Evolutionary conservation across 2,113 vertebrate species (phyloP).

Genomic region (Tinamus guttatus): DNA sequence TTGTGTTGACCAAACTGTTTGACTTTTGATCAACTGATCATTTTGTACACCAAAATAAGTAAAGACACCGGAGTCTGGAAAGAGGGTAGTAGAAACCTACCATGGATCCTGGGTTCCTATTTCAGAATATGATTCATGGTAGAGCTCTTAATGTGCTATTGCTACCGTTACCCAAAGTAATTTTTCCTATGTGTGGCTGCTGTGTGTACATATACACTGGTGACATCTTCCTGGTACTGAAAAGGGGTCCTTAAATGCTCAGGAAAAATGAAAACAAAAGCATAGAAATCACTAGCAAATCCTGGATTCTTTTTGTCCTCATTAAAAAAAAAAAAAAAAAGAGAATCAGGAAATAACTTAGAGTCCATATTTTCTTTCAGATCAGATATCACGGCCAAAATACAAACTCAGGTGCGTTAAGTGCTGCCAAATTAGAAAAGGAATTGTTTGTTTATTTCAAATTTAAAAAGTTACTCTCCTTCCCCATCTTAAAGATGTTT

Average conservation of each 20-base stretch:
- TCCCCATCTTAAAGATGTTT: background rate
- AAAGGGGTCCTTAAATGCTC: background rate
- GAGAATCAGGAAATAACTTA: background rate
- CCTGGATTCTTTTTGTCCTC: accelerated
- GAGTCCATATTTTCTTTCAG: background rate
- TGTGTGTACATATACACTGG: background rate
- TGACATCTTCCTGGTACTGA: background rate
- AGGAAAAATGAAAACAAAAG: background rate
- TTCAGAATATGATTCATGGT: background rate
- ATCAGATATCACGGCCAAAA: background rate
- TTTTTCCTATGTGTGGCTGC: background rate
- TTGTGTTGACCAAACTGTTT: background rate
- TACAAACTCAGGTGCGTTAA: background rate
- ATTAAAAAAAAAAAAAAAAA: background rate
- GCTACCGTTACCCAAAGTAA: background rate
- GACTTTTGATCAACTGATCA: background rate
- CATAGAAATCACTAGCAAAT: background rate
- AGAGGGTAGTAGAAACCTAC: background rate
- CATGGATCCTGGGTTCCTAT: accelerated
- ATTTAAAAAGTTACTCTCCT: background rate
- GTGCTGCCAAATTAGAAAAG: background rate
- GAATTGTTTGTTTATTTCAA: background rate
- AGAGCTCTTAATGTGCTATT: background rate
- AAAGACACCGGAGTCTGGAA: background rate
- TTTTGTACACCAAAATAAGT: background rate